phyloP scores from a whole-genome alignment of 2,113 vertebrate species.

The Gambusia holbrooki region DNA sequence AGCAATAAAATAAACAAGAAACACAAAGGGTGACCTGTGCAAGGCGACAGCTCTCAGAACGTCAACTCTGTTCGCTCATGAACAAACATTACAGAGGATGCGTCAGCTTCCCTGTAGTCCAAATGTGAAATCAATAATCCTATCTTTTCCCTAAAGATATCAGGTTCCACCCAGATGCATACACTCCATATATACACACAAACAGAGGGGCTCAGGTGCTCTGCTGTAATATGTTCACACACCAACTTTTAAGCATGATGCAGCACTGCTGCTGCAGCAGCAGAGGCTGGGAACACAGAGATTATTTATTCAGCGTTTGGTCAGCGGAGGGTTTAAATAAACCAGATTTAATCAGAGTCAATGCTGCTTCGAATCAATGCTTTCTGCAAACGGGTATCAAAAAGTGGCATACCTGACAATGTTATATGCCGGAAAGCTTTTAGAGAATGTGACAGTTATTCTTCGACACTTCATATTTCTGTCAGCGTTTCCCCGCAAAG shows the following conservation, averaged over 20 bases:
- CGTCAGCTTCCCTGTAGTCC: conserved; percentile 44
- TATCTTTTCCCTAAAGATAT: conserved; percentile 54
- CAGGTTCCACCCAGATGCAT: conserved; percentile 41
- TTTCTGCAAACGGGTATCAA: background rate
- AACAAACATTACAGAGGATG: conserved; percentile 34
- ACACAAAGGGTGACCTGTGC: background rate
- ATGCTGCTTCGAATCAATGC: background rate
- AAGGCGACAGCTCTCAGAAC: background rate
- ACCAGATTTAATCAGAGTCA: background rate
- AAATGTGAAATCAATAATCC: conserved; percentile 71
- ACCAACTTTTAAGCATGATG: conserved; percentile 51
- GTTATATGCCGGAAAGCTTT: background rate
- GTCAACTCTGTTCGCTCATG: background rate
- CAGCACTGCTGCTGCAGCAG: conserved; percentile 55
- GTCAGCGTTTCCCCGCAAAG: background rate
- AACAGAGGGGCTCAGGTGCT: conserved; percentile 53
- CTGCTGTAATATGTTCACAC: conserved; percentile 49
- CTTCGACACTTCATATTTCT: background rate
- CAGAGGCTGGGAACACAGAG: background rate
- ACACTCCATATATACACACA: background rate
- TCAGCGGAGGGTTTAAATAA: background rate
- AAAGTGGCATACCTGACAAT: background rate
- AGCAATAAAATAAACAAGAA: background rate
- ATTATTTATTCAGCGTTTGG: background rate
- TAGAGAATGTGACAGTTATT: background rate